Evolutionary conservation across 2,113 vertebrate species (phyloP), one percentile per base, ranked within the genome.

Genomic region (Phodopus roborovskii): DNA sequence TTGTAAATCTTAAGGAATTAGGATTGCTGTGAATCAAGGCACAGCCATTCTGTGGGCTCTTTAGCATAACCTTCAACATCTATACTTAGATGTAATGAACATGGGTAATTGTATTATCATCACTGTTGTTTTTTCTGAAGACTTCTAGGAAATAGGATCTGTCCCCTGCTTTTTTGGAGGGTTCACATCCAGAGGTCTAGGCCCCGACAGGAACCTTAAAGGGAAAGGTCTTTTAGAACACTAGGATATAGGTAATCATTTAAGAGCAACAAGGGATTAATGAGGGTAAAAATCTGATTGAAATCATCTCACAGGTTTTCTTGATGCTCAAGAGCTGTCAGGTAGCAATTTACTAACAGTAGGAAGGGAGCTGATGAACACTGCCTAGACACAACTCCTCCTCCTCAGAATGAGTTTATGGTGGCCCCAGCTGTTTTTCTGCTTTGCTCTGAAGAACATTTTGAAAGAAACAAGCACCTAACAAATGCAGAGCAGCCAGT

Each of bases 1-100:
- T 88, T 92, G 62, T 77, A 64, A 88, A 39, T 93, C 30, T 73
- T 73, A 68, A 94, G 56, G n/a, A 87, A 64, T 74, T 48, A 93
- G 50, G 39, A 82, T 56, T 86, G 82, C 7, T 89, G 33, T 82
- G 58, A 95, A 20, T 93, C 79, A 78, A 3, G 16, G 17, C 48
- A 87, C 8, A 90, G 56, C 50, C 75, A 13, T 5, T 7, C 19
- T 86, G 70, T 81, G 88, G 36, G 22, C 9, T 88, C 15, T 42
- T 75, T 91, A 16, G 60, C 39, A 79, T 68, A 94, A 28, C 73
- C 28, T 17, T 50, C 39, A 89, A 30, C 13, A 24, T 26, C 48
- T 20, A 9, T 39, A 5, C 3, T 1, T 28, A 83, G 60, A 6
- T 30, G 50, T 85, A 64, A 78, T 70, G 30, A 87, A 84, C n/a